Base-by-base conservation (phyloP, 2,888 invertebrate genomes). In the Stenoptilia bipunctidactyla region DNA sequence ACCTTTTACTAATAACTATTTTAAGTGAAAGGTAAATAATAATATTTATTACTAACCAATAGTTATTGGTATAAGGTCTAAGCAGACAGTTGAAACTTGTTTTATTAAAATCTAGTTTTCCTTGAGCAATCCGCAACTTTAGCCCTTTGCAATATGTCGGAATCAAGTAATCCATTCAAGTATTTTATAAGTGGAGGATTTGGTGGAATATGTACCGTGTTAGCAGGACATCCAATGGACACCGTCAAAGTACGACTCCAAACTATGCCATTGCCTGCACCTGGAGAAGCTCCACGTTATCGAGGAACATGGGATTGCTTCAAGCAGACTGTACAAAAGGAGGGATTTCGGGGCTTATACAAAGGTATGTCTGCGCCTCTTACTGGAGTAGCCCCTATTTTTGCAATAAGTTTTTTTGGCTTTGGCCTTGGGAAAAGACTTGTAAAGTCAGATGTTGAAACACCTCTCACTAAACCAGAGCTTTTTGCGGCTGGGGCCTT, bases 311-410 rank as follows among this genome's bases (percentile, higher is more conserved):
- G 90, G 67, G 98, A 99, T 62, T 99, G 98, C 84, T 92, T 94
- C 30, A 90, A 88, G 58, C 94, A 97, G 73, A 99, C 96, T 1
- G 83, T 98, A 12, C 75, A 87, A 25, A 90, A 90, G 64, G 98
- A 98, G 87, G 97, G 96, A 2, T 80, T 93, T 48, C 77, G 83
- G 40, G 96, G 96, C 0, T 82, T 96, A 8, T 95, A 94, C 66
- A 94, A 93, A 73, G 94, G 94, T 56, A 90, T 89, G 89, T 94
- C 92, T 2, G 98, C 99, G 1, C 99, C 99, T 0, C 74, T 99
- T 34, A 90, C 92, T 6, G 99, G 99, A n/a, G 97, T 99, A 0
- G 94, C 98, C 1, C 99, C 99, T 8, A 97, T 99, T 64, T 99
- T 98, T 79, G 98, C 99, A 0, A 92, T 99, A 48, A 98, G 96